phyloP scores from a whole-genome alignment of 2,888 invertebrate genomes.

The Axea sp. region DNA sequence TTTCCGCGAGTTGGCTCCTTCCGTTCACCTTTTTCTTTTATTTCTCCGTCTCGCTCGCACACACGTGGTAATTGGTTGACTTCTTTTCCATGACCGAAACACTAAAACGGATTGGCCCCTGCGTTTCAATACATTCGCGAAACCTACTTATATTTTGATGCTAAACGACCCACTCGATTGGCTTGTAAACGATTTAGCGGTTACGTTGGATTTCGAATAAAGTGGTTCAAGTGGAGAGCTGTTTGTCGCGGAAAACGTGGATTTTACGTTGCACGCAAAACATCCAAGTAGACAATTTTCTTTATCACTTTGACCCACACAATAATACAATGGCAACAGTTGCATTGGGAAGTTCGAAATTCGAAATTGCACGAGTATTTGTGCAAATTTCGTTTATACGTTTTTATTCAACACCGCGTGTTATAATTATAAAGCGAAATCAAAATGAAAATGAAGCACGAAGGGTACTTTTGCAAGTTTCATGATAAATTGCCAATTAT shows the following conservation, averaged over 20 bases:
- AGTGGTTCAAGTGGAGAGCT: constrained; percentile 3
- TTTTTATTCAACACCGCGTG: no score
- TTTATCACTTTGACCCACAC: no score
- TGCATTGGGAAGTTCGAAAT: no score
- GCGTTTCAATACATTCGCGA: constrained; percentile 7
- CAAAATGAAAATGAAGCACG: no score
- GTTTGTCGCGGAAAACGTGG: constrained; percentile 7
- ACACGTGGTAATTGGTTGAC: constrained; percentile 50
- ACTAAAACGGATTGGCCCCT: constrained; percentile 40
- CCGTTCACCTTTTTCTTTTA: constrained; percentile 15
- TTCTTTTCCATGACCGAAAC: constrained; percentile 32
- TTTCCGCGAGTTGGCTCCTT: constrained; percentile 37
- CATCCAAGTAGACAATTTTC: background rate
- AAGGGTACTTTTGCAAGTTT: no score
- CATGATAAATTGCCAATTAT: no score
- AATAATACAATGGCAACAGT: no score
- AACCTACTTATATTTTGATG: constrained; percentile 34
- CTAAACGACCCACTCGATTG: constrained; percentile 30
- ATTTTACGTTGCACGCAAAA: no score
- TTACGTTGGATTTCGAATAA: constrained; percentile 29
- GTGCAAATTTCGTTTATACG: no score
- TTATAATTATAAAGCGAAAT: no score
- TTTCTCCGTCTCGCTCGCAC: constrained; percentile 17
- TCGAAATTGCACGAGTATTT: no score
- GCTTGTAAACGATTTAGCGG: constrained; percentile 36